Evolutionary conservation across 2,797 vertebrate genomes (phyloP).

Genomic region (Periparus ater): DNA sequence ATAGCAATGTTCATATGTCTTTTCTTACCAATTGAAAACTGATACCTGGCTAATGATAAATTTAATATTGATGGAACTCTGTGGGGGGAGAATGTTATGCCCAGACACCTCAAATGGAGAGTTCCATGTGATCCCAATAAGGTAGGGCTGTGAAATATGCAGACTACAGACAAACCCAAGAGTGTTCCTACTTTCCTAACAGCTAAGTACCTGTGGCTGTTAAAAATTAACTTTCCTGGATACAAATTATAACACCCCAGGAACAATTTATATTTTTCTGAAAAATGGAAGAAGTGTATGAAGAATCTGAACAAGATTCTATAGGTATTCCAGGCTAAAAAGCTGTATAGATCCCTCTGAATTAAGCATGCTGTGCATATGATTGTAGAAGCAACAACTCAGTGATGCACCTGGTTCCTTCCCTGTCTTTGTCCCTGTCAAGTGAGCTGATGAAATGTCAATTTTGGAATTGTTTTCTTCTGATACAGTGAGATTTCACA

Average conservation of each 20-base stretch:
- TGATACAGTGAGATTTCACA: background rate
- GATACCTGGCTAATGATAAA: background rate
- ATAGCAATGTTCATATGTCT: background rate
- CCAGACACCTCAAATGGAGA: background rate
- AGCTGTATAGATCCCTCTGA: background rate
- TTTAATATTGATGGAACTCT: background rate
- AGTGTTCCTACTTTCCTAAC: background rate
- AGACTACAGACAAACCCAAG: background rate
- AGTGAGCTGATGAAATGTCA: background rate
- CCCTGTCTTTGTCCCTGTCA: background rate
- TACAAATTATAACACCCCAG: background rate
- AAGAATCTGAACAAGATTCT: background rate
- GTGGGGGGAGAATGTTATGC: background rate
- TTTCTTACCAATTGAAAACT: background rate
- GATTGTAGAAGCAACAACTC: background rate
- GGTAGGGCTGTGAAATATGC: background rate
- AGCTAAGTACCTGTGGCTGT: background rate
- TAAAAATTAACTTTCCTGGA: background rate
- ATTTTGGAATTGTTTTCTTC: background rate
- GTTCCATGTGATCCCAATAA: background rate
- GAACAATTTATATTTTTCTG: background rate
- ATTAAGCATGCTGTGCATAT: background rate
- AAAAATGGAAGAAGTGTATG: background rate
- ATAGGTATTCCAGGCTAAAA: background rate
- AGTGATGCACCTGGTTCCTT: background rate